Evolutionary conservation across 2,888 invertebrate genomes (phyloP).

Genomic region (Acronicta alni): DNA sequence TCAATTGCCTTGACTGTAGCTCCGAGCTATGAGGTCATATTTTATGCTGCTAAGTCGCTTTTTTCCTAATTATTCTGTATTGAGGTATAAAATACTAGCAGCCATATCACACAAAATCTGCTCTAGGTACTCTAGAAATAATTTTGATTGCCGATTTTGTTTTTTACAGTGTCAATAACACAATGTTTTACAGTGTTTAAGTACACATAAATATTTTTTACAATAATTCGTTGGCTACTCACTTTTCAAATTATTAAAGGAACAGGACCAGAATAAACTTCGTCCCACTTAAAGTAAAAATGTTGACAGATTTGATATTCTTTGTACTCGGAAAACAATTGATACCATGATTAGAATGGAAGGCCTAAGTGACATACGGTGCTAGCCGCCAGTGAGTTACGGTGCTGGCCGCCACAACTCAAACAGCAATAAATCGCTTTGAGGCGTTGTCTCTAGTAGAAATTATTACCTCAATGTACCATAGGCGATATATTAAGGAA

Average conservation of each 20-base stretch:
- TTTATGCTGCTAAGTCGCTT: slow-evolving; percentile 47
- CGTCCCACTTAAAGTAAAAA: too few species aligned
- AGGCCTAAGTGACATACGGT: not conserved
- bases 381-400: not conserved
- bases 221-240: too few species aligned
- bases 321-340: not conserved
- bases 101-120: not conserved
- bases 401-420: not conserved
- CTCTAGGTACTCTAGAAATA: not conserved
- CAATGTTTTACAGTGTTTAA: too few species aligned
- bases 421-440: not conserved
- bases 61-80: not conserved
- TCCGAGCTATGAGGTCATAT: slow-evolving; percentile 59
- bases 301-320: not conserved
- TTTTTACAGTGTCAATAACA: too few species aligned
- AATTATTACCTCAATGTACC: slow-evolving; percentile 3
- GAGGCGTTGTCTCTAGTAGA: not conserved
- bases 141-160: not conserved
- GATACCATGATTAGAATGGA: not conserved
- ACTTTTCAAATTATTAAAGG: too few species aligned
- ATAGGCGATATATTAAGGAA: slow-evolving; percentile 21
- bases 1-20: slow-evolving; percentile 56
- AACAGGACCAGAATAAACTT: too few species aligned
- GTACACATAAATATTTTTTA: too few species aligned
- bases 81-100: not conserved